phyloP scores from a whole-genome alignment of 2,113 vertebrate species.

The Podilymbus podiceps region DNA sequence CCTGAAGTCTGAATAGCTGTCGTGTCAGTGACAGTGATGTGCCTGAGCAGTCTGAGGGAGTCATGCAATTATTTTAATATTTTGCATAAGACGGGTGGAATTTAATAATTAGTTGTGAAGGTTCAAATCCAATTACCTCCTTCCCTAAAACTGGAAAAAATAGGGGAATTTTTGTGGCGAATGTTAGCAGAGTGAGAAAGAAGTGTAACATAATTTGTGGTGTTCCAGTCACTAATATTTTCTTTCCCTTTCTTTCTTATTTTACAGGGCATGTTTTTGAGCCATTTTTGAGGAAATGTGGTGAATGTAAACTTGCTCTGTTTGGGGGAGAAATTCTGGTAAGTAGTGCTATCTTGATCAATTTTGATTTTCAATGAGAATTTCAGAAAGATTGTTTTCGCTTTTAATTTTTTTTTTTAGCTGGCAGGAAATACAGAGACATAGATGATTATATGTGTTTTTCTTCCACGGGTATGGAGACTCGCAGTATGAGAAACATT shows the following conservation, averaged over 20 bases:
- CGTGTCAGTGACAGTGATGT: neutral
- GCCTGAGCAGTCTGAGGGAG: neutral
- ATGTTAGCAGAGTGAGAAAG: neutral
- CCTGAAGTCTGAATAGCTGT: neutral
- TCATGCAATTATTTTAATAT: slow-evolving; percentile 17
- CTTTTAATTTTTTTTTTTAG: neutral
- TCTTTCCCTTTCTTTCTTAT: neutral
- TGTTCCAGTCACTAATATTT: neutral
- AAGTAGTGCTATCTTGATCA: slow-evolving; percentile 11
- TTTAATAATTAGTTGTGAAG: neutral
- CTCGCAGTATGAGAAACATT: neutral
- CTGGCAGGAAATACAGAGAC: neutral
- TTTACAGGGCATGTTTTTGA: slow-evolving; percentile 6
- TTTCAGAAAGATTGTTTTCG: neutral
- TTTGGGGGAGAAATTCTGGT: slow-evolving; percentile 40
- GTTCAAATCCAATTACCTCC: neutral
- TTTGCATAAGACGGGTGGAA: neutral
- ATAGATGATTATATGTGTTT: neutral
- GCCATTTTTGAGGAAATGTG: slow-evolving; percentile 62
- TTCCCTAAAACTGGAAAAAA: neutral
- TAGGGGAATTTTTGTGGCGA: neutral
- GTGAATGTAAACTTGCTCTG: slow-evolving; percentile 49
- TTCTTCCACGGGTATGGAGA: neutral
- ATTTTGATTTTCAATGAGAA: neutral
- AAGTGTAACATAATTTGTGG: neutral